phyloP scores from a whole-genome alignment of 2,113 vertebrate genomes.

The human (Homo sapiens) region DNA sequence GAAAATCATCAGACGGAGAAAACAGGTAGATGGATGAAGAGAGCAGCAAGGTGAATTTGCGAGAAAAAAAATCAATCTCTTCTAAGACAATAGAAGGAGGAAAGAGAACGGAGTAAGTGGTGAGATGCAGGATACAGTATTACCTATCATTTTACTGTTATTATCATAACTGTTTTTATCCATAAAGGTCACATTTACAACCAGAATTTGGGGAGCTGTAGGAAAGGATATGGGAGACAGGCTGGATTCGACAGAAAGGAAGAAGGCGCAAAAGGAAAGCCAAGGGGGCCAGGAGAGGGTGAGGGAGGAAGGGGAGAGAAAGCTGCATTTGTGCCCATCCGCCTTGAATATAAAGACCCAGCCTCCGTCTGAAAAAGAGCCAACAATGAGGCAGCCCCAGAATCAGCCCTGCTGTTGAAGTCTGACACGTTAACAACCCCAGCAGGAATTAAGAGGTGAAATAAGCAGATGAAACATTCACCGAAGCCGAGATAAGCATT shows the following conservation, averaged over 20 bases:
- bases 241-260: not conserved
- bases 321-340: conserved; percentile 34
- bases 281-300: not conserved
- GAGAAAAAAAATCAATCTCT: not conserved
- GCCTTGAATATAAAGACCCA: conserved; percentile 53
- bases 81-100: not conserved
- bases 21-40: not conserved
- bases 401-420: conserved; percentile 44
- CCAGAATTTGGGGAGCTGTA: not conserved
- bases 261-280: not conserved
- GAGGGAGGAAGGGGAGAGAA: not conserved
- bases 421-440: conserved; percentile 56
- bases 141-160: not conserved
- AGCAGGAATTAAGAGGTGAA: conserved; percentile 60
- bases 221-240: not conserved
- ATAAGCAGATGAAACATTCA: conserved; percentile 64
- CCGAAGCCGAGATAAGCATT: conserved; percentile 46
- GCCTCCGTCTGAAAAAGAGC: conserved; percentile 32
- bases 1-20: not conserved
- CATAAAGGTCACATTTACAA: not conserved
- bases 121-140: not conserved
- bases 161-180: not conserved
- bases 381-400: conserved; percentile 36
- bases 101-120: not conserved
- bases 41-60: not conserved